Conservation (phyloP, 1,140 invertebrate species). For the Drosophila navojoa region DNA sequence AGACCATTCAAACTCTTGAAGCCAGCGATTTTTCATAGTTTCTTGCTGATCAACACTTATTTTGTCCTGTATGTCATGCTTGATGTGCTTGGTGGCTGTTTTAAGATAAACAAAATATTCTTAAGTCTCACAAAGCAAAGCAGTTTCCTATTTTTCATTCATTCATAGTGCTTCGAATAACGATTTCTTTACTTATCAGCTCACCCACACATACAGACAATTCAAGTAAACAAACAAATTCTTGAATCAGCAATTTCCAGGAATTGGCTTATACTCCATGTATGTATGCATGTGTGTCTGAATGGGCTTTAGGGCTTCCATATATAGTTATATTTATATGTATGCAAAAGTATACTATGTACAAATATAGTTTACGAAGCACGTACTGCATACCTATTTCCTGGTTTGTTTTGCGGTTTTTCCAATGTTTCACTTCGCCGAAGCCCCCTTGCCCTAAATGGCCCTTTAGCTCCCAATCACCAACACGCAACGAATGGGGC, state of each 20-base stretch:
- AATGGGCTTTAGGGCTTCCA: not conserved
- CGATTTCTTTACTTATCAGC: constrained; percentile 16
- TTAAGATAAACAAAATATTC: constrained; percentile 8
- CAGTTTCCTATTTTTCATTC: not conserved
- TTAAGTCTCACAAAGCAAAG: not conserved
- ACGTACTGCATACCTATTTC: constrained; percentile 62
- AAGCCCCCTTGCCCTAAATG: constrained; percentile 66
- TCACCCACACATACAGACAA: not conserved
- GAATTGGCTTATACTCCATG: constrained; percentile 14
- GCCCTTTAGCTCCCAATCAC: constrained; percentile 41
- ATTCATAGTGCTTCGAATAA: not conserved
- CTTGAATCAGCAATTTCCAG: constrained; percentile 31
- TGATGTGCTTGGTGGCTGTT: constrained; percentile 70
- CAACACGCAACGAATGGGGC: not conserved
- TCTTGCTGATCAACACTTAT: constrained; percentile 61
- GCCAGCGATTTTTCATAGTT: constrained; percentile 69
- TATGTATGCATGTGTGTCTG: not conserved
- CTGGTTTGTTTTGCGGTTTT: constrained; percentile 35
- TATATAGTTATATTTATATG: constrained; percentile 8
- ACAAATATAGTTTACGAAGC: not conserved
- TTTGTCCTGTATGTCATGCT: constrained; percentile 7
- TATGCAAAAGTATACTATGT: constrained; percentile 4
- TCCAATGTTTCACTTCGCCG: constrained; percentile 64
- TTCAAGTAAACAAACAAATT: constrained; percentile 15
- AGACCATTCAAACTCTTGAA: constrained; percentile 58